These are phyloP conservation scores for Elysia crispata DNA, from an alignment of 2,888 invertebrate species.

Conservation along the genomic window DNA sequence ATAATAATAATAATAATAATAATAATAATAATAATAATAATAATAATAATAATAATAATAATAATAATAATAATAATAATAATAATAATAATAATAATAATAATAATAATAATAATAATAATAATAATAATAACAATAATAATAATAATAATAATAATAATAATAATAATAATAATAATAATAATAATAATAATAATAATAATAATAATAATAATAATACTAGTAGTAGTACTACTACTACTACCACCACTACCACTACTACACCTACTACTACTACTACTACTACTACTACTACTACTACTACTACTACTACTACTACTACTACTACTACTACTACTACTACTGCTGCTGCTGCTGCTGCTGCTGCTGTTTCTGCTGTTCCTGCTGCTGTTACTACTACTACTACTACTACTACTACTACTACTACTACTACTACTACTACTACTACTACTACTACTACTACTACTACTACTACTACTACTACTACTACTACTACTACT, in stretches of 20 bases:
- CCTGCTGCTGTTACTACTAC: background rate
- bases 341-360: background rate
- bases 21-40: too few species aligned
- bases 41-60: background rate
- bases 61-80: too few species aligned
- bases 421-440: constrained; percentile 9
- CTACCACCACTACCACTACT: background rate
- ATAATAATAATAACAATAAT: too few species aligned
- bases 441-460: too few species aligned
- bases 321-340: background rate
- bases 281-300: constrained; percentile 9
- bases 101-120: too few species aligned
- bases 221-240: background rate
- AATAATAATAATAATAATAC: background rate
- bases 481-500: too few species aligned
- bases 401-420: constrained; percentile 9
- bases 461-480: too few species aligned
- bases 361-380: background rate
- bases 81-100: too few species aligned
- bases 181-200: background rate
- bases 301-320: too few species aligned
- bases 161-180: background rate
- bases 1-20: too few species aligned
- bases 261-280: constrained; percentile 2
- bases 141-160: background rate